Percentiles rank a stretch among this genome's conserved stretches.
phyloP scores from a whole-genome alignment of 1,140 invertebrate species.

The Musca domestica region DNA sequence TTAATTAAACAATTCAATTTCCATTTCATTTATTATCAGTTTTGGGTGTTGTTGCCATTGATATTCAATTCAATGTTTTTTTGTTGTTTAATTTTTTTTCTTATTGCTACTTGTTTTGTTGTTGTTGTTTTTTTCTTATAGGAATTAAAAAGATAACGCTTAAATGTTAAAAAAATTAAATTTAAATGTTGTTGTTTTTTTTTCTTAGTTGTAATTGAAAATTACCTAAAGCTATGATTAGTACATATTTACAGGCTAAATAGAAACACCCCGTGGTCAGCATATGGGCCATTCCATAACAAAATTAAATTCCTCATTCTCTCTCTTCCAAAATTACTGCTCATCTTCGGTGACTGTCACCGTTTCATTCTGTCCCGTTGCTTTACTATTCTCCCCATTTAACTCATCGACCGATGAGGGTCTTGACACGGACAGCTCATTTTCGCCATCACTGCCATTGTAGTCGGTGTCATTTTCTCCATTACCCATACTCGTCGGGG shows the following conservation, averaged over 20 bases:
- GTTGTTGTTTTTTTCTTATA: not conserved
- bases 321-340: not conserved
- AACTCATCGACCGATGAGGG: constrained; percentile 31
- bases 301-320: no score
- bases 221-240: not conserved
- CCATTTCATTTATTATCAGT: not conserved
- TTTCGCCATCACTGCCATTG: constrained; percentile 41
- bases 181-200: not conserved
- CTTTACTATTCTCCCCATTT: constrained; percentile 6
- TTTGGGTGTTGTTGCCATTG: no score
- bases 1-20: not conserved
- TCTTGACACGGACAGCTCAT: constrained; percentile 40
- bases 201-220: not conserved
- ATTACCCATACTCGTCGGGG: constrained; percentile 40
- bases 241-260: no score
- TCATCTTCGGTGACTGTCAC: constrained; percentile 27
- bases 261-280: no score
- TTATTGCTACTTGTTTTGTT: not conserved
- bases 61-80: no score
- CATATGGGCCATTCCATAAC: no score
- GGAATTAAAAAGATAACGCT: constrained; percentile 11
- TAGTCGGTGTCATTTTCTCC: constrained; percentile 49
- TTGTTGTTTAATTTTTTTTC: no score
- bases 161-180: not conserved
- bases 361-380: constrained; percentile 29